phyloP scores from a whole-genome alignment of 2,113 vertebrate species.

The Astatoreochromis straeleni region DNA sequence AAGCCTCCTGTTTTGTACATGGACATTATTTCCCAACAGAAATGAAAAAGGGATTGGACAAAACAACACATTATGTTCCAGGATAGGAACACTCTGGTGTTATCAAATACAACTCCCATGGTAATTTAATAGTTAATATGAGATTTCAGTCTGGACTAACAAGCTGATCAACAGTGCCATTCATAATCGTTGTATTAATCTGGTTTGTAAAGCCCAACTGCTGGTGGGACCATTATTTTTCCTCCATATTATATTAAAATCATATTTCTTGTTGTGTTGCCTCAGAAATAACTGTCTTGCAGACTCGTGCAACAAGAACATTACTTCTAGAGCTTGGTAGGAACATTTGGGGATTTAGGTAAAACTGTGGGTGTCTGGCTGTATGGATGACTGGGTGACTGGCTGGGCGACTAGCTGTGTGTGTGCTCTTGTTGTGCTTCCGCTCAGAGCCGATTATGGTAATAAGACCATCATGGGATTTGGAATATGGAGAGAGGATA shows the following conservation, averaged over 20 bases:
- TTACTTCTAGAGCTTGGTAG: not conserved
- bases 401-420: not conserved
- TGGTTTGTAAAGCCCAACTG: not conserved
- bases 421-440: conserved; percentile 7
- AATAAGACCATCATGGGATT: conserved; percentile 25
- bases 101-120: not conserved
- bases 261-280: not conserved
- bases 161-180: rapidly evolving
- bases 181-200: not conserved
- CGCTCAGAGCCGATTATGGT: conserved; percentile 26
- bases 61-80: not conserved
- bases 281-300: not conserved
- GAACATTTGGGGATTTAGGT: not conserved
- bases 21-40: not conserved
- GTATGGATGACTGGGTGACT: not conserved
- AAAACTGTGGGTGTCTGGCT: not conserved
- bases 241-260: not conserved
- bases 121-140: not conserved
- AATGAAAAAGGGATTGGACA: not conserved
- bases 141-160: not conserved
- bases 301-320: not conserved
- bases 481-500: conserved; percentile 8
- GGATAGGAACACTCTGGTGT: not conserved
- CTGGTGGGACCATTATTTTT: not conserved
- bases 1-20: not conserved